Base-by-base conservation (phyloP, 2,113 vertebrate genomes). In the Macrotus californicus region DNA sequence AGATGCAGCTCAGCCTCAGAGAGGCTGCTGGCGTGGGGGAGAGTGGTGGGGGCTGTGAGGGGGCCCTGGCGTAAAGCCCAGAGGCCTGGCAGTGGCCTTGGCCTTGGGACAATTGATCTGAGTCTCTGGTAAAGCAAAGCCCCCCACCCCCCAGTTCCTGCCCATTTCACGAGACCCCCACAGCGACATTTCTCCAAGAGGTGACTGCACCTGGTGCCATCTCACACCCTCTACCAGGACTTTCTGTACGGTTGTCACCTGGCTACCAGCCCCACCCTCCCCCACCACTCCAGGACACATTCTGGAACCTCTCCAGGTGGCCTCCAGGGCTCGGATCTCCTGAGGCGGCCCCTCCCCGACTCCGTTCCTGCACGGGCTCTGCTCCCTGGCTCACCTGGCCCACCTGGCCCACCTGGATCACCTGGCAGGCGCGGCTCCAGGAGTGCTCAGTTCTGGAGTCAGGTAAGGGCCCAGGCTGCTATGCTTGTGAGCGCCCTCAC, bases 141-240 rank as follows among this genome's bases (percentile, higher is more conserved):
- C 0, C 5, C 36, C 56, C 24, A 0, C 5, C 36, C 56, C 4
- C 3, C 3, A 1, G 2, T 18, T 22, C 39, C 8, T 69, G 5
- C 13, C 5, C 29, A 6, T 6, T 19, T 24, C n/a, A 5, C 3
- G 50, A 31, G 2, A 7, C 39, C 84, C 18, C 59, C 39, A 2
- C 11, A 3, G 24, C 0, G 8, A 19, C 4, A 18, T 26, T 36
- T 36, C 73, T 0, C 64, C 0, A 1, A 39, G 72, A 64, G 14
- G 22, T 12, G 24, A 9, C 59, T 61, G 34, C 26, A 39, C 19
- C 43, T 3, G 8, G 34, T 10, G 46, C 11, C 16, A 0, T 3
- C 11, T 34, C 29, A n/a, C n/a, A n/a, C 9, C 39, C 3, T 24
- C 24, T 50, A 6, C 29, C 21, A 34, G 2, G 22, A 16, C 61